Evolutionary conservation across 1,140 invertebrate genomes (phyloP).

Genomic region (Drosophila albomicans): DNA sequence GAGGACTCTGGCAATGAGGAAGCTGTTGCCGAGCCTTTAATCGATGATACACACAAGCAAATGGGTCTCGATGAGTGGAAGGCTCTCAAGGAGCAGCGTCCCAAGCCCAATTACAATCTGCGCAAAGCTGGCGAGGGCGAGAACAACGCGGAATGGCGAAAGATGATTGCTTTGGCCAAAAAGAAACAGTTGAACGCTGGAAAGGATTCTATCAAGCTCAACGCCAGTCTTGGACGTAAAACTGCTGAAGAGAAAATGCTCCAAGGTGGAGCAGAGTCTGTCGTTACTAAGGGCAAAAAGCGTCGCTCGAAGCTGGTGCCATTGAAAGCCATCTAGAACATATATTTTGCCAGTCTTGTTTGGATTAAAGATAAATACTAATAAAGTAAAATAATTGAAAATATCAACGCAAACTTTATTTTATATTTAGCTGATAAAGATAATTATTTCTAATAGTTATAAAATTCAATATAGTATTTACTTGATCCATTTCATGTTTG

Average conservation of each 20-base stretch:
- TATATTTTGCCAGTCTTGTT: not conserved
- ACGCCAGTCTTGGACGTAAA: constrained; percentile 92
- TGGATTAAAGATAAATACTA: too few species aligned
- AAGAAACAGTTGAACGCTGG: constrained; percentile 86
- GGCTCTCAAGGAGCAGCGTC: constrained; percentile 89
- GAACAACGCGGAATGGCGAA: constrained; percentile 95
- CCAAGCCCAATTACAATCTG: constrained; percentile 94
- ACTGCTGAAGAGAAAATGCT: constrained; percentile 66
- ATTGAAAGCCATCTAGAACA: not conserved
- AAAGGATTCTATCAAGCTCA: constrained; percentile 92
- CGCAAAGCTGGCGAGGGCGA: constrained; percentile 96
- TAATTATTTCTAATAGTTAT: too few species aligned
- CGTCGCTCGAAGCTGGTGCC: not conserved
- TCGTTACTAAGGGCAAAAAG: not conserved
- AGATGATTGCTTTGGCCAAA: constrained; percentile 88
- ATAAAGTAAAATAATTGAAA: too few species aligned
- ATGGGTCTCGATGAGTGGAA: constrained; percentile 96
- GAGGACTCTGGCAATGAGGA: constrained; percentile 85
- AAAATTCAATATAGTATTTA: too few species aligned
- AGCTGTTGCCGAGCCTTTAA: constrained; percentile 85
- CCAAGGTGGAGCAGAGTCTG: not conserved
- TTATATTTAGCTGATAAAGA: too few species aligned
- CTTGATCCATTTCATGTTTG: too few species aligned
- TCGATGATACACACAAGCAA: constrained; percentile 89
- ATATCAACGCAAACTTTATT: too few species aligned